Base-by-base conservation (phyloP, 2,888 invertebrate genomes). In the Cephus pulcher region DNA sequence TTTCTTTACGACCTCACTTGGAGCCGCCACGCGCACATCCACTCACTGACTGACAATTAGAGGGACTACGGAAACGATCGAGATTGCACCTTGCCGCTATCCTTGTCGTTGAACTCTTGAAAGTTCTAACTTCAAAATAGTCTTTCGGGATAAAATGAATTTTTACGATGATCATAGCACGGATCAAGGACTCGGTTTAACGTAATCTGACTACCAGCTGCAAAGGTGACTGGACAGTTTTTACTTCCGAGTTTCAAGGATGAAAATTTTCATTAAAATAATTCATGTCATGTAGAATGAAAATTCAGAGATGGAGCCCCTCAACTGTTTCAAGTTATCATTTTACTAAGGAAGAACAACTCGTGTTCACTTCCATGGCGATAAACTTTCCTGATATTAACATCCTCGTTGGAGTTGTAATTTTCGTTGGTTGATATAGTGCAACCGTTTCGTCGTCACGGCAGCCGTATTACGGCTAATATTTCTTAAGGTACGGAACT, bases 331-430 rank as follows among this genome's bases (percentile, higher is more conserved):
- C 9, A 56, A 56, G 56, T 23, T 56, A 56, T 56, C 2, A 56
- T 56, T 23, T 56, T 9, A 56, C 23, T 56, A 23, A 56, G 56
- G 56, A 56, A 56, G 56, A 56, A 56, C 23, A 15, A 15, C 23
- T 56, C 56, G 23, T 9, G 6, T 56, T 56, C 56, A 9, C 56
- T 56, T 56, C 56, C 56, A 56, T 23, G 74, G 81, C 81, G 82
- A 84, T 84, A 84, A 86, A 86, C 82, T 84, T 85, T 81, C 76
- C 83, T 84, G 82, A 86, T 87, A 87, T 88, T 86, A 87, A 87
- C 86, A 85, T 86, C 83, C 83, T 82, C 80, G 82, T 83, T 79
- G 80, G 76, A 75, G 81, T 77, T 85, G 84, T 83, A 88, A 87
- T 86, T 87, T 85, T 85, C 84, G 74, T 81, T 75, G 75, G 73